Percentiles rank a stretch among this genome's conserved stretches.
phyloP scores from a whole-genome alignment of 2,888 invertebrate genomes.

The Philopedon plagiatum region DNA sequence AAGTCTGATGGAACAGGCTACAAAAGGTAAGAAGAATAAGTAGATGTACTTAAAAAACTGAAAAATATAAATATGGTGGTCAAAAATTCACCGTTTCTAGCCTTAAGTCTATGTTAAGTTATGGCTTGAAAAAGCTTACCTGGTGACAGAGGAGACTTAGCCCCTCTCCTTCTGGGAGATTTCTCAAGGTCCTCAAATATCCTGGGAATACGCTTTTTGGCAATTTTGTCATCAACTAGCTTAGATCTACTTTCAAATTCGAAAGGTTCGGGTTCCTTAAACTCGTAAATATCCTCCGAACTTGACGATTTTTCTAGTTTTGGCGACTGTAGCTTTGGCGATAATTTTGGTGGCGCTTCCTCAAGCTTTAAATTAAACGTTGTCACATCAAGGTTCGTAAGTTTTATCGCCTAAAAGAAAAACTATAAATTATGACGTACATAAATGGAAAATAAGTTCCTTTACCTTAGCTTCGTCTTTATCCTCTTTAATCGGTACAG shows the following conservation, averaged over 20 bases:
- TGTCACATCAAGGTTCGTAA: too few species aligned
- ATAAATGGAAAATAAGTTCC: too few species aligned
- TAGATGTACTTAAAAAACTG: too few species aligned
- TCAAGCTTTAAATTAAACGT: slow-evolving; percentile 17
- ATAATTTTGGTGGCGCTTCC: slow-evolving; percentile 17
- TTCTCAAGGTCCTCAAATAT: slow-evolving; percentile 66
- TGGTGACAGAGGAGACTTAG: slow-evolving; percentile 54
- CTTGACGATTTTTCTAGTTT: slow-evolving; percentile 57
- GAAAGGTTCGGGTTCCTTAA: slow-evolving; percentile 91
- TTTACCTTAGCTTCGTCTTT: slow-evolving; percentile 50
- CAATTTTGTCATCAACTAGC: slow-evolving; percentile 64
- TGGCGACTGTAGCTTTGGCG: slow-evolving; percentile 50
- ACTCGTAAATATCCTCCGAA: slow-evolving; percentile 84
- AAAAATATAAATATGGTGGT: too few species aligned
- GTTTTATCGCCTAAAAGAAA: too few species aligned
- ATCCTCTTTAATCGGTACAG: slow-evolving; percentile 41
- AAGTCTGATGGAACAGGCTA: too few species aligned
- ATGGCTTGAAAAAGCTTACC: too few species aligned
- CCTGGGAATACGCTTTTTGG: slow-evolving; percentile 64
- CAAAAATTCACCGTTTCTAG: too few species aligned
- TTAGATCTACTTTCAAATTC: slow-evolving; percentile 80
- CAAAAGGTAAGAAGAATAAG: too few species aligned
- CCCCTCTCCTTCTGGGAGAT: slow-evolving; percentile 62
- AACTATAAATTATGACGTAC: too few species aligned
- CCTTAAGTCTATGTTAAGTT: too few species aligned